phyloP scores from a whole-genome alignment of 2,113 vertebrate genomes.

The Addax nasomaculatus region DNA sequence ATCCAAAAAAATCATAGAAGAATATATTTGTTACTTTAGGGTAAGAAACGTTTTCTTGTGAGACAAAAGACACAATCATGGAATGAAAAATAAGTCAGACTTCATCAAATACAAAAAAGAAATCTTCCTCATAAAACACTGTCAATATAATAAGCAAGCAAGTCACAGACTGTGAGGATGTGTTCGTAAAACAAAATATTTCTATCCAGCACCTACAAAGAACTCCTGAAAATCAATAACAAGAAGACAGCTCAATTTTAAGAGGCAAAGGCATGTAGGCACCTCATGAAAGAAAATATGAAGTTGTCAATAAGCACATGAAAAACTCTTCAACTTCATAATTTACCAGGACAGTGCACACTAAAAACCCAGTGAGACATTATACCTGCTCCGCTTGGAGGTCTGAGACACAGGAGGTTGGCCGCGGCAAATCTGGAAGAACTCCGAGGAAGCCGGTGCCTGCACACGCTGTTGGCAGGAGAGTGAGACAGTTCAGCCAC shows the following conservation, averaged over 20 bases:
- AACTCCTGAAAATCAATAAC: not conserved
- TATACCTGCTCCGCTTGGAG: fast-evolving
- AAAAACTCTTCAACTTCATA: not conserved
- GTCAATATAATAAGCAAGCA: not conserved
- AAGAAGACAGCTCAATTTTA: not conserved
- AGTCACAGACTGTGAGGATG: not conserved
- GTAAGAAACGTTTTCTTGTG: not conserved
- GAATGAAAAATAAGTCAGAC: not conserved
- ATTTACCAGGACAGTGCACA: not conserved
- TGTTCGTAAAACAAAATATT: not conserved
- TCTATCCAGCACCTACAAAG: not conserved
- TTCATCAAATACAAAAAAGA: not conserved
- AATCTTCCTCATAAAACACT: not conserved
- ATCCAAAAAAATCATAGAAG: not conserved
- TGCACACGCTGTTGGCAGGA: fast-evolving
- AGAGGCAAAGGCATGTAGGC: not conserved
- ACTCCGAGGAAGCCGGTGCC: fast-evolving
- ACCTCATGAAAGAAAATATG: not conserved
- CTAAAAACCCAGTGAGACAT: fast-evolving
- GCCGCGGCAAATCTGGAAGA: not conserved
- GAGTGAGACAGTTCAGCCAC: no score
- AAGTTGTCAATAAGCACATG: not conserved
- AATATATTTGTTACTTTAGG: not conserved
- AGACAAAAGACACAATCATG: not conserved
- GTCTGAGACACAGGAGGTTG: no score